Conservation (phyloP, 2,113 vertebrate genomes). For the Passer domesticus region DNA sequence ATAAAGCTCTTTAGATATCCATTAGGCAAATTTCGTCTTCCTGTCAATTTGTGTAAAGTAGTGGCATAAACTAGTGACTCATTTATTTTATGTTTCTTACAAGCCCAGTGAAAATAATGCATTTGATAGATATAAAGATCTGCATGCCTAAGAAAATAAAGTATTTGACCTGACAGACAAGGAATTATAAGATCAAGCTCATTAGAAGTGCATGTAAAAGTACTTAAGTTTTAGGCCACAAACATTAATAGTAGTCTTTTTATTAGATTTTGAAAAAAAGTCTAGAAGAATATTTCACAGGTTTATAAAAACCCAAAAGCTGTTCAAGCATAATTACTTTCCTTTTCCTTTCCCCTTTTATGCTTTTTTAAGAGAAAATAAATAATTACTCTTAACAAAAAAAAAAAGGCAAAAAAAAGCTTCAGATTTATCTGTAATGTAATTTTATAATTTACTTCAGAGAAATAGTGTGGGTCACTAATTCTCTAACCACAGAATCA, state of each 20-base stretch:
- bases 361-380: rapidly evolving
- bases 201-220: neutral
- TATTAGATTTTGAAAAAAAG: neutral
- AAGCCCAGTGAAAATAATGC: neutral
- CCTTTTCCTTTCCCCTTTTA: no score
- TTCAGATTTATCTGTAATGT: neutral
- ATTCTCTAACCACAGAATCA: neutral
- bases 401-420: neutral
- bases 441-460: neutral
- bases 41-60: neutral
- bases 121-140: neutral
- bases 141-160: neutral
- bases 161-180: neutral
- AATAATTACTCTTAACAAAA: neutral
- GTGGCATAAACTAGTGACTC: neutral
- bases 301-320: neutral
- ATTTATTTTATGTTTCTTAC: neutral
- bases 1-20: neutral
- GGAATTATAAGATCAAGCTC: neutral
- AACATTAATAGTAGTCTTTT: neutral
- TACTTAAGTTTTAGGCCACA: neutral
- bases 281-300: neutral
- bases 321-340: neutral
- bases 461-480: neutral
- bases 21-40: neutral